Evolutionary conservation across 2,113 vertebrate genomes (phyloP).

Genomic region (Oncorhynchus mykiss): DNA sequence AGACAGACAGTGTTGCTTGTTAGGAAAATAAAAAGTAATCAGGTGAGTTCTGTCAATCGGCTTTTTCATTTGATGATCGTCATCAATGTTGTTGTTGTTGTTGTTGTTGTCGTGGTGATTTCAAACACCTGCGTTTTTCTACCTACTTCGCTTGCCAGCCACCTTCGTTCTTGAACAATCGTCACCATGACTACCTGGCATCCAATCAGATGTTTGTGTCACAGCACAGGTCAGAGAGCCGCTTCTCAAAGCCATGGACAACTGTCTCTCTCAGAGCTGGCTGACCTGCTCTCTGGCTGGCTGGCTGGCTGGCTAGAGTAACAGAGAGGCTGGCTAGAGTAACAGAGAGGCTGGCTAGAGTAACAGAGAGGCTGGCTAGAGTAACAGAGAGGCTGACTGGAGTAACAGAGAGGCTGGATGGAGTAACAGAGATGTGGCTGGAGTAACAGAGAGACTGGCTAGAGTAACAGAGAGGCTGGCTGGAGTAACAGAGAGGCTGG

Average conservation of each 20-base stretch:
- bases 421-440: background rate
- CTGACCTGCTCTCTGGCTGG: too few relatives aligned
- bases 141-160: slow-evolving; percentile 1
- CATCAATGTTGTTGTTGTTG: slow-evolving; percentile 9
- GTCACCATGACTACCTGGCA: slow-evolving; percentile 14
- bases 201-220: slow-evolving; percentile 23
- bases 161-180: background rate
- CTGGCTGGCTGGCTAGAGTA: background rate
- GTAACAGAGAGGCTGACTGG: background rate
- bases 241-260: too few relatives aligned
- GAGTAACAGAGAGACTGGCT: background rate
- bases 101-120: slow-evolving; percentile 21
- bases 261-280: too few relatives aligned
- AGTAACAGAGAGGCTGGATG: background rate
- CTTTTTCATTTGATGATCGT: background rate
- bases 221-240: slow-evolving; percentile 23
- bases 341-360: background rate
- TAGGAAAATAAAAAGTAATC: background rate
- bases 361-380: background rate
- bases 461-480: background rate
- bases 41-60: background rate
- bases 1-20: background rate
- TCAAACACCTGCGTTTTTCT: slow-evolving; percentile 6
- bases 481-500: background rate
- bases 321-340: background rate